A percentile compares a stretch with the other conserved stretches of the same genome.
These are phyloP conservation scores for Arenaria interpres DNA, from an alignment of 2,113 vertebrate species.

Conservation along the genomic window DNA sequence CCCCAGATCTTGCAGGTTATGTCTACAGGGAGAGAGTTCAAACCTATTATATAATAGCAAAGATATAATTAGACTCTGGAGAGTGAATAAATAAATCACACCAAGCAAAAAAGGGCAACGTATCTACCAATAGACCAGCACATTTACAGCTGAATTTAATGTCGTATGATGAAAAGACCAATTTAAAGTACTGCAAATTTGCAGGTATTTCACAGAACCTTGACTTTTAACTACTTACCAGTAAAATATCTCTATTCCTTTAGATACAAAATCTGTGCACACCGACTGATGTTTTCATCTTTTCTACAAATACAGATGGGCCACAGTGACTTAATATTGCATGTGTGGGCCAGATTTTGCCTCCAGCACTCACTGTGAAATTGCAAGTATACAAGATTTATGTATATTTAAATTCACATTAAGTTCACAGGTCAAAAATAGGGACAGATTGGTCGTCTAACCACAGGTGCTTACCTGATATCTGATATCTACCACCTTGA, in stretches of 20 bases:
- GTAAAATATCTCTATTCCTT: neutral
- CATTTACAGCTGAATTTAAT: conserved; percentile 33
- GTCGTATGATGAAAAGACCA: neutral
- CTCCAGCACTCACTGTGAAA: neutral
- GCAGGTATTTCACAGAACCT: conserved; percentile 24
- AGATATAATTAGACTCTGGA: conserved; percentile 55
- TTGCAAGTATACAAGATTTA: neutral
- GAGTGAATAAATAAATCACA: conserved; percentile 70
- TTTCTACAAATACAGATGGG: neutral
- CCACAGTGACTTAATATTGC: neutral
- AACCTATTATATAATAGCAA: conserved; percentile 52
- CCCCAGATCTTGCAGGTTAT: conserved; percentile 53
- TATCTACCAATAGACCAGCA: neutral
- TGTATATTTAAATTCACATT: neutral
- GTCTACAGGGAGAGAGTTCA: conserved; percentile 47
- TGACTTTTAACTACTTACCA: neutral
- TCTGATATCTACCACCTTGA: neutral
- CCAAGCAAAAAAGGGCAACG: conserved; percentile 31
- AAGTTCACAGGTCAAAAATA: neutral
- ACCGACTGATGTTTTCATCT: neutral
- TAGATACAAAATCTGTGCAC: neutral
- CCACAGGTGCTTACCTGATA: neutral
- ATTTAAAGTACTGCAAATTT: conserved; percentile 34
- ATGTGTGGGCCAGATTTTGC: neutral
- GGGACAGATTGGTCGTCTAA: neutral